Percentiles rank a stretch among this genome's conserved stretches.
These are phyloP conservation scores for Gymnodraco acuticeps DNA, from an alignment of 2,797 vertebrate genomes.

Conservation along the genomic window DNA sequence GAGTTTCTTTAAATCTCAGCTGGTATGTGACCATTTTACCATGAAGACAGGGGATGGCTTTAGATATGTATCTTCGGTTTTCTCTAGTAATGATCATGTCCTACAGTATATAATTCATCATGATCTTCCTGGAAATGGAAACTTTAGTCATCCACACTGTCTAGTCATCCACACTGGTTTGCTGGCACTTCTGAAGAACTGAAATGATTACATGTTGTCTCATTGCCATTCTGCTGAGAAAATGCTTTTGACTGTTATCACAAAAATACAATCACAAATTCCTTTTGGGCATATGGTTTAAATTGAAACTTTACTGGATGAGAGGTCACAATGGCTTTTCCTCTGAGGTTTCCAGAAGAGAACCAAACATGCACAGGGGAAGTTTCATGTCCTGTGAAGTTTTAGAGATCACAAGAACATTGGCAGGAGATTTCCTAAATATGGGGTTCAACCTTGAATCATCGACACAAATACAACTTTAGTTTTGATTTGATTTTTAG, in stretches of 20 bases:
- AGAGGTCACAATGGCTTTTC: slow-evolving; percentile 1
- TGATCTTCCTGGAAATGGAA: neutral
- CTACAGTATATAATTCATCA: neutral
- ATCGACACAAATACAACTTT: neutral
- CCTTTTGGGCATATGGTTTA: too few relatives aligned
- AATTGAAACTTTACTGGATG: neutral
- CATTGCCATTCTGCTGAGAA: neutral
- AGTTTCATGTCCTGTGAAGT: slow-evolving; percentile 6
- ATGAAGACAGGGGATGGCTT: neutral
- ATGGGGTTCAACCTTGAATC: neutral
- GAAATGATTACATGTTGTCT: neutral
- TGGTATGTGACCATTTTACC: neutral
- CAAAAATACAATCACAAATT: neutral
- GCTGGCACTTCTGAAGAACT: neutral
- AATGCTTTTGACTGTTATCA: neutral
- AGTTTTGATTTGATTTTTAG: slow-evolving; percentile 2
- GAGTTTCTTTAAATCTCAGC: neutral
- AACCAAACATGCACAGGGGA: slow-evolving; percentile 15
- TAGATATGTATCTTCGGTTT: neutral
- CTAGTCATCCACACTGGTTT: neutral
- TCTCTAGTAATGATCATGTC: neutral
- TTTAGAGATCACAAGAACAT: neutral
- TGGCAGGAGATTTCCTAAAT: neutral
- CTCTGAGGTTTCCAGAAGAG: neutral
- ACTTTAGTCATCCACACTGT: neutral